Evolutionary conservation across 2,888 invertebrate genomes (phyloP).

Genomic region (Chloroclysta siterata): DNA sequence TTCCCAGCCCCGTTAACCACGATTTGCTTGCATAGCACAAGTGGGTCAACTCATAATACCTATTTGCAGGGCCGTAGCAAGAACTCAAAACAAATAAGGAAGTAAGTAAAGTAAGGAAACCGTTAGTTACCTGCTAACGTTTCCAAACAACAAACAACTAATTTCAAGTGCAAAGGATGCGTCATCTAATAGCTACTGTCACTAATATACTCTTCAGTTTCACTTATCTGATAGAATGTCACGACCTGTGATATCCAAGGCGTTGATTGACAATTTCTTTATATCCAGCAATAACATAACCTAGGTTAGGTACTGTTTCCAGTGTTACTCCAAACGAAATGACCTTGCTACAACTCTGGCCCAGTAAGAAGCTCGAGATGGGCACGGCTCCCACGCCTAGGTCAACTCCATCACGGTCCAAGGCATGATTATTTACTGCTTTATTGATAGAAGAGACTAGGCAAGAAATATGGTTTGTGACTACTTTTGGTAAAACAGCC

Average conservation of each 20-base stretch:
- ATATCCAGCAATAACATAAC: no score
- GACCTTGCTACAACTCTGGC: conserved; percentile 16
- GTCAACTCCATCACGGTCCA: conserved; percentile 24
- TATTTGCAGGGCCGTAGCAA: conserved; percentile 22
- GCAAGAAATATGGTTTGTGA: not conserved
- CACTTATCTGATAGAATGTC: no score
- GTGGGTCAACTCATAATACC: conserved; percentile 29
- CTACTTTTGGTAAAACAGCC: no score
- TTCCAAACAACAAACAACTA: no score
- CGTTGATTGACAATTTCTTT: no score
- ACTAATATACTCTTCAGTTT: no score
- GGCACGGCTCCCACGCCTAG: conserved; percentile 30
- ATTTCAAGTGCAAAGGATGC: no score
- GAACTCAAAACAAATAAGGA: not conserved
- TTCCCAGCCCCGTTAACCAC: conserved; percentile 37
- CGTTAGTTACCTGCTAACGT: not conserved
- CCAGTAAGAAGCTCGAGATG: conserved; percentile 26
- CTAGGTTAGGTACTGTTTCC: no score
- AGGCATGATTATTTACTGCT: conserved; percentile 8
- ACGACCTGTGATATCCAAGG: no score
- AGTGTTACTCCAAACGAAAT: not conserved
- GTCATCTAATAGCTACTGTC: no score
- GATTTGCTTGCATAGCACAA: conserved; percentile 22
- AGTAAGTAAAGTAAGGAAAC: not conserved
- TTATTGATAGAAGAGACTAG: conserved; percentile 3